Evolutionary conservation across 2,113 vertebrate genomes (phyloP), one percentile per base, ranked within the genome.

Genomic region (Murina feae): DNA sequence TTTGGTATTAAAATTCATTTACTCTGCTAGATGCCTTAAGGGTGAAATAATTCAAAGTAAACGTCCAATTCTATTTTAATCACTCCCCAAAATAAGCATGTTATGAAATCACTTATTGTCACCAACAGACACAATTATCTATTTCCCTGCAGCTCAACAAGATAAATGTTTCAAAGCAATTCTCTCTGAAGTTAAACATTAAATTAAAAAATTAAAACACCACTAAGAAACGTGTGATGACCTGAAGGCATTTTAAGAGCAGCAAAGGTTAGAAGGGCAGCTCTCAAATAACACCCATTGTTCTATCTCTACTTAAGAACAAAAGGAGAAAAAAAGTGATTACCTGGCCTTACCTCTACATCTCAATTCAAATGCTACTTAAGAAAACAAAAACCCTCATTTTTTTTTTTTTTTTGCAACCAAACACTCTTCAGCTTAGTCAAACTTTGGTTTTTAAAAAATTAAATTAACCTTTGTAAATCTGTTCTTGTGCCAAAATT

Each of bases 211-310:
- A 97, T 97, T 96, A 95, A 97, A 98, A 97, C 97, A 87, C 95
- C 91, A 80, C 90, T 90, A 87, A 47, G 96, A 97, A 95, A 96
- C 97, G 96, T 95, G 96, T 96, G 98, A 97, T 97, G 98, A 98
- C 97, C 98, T 97, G 95, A 95, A 98, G 98, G 97, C 98, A 97
- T 98, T 98, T 97, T 95, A 95, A 97, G 95, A 98, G 98, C 97
- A 97, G 98, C 97, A 98, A 97, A 98, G 98, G 98, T 98, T 98
- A 98, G 95, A 98, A 98, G 97, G 98, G 97, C 97, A 98, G 93
- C 93, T 97, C 95, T 98, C 96, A 98, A 98, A 98, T 97, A 98
- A 96, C 97, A 98, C 89, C 98, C 98, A 98, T 98, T 98, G 98
- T 98, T 98, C 95, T 92, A 90, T 79, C 95, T 84, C 95, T 65